Evolutionary conservation across 1,140 invertebrate genomes (phyloP), one percentile per base, ranked within the genome.

Genomic region (Eumaeus atala): DNA sequence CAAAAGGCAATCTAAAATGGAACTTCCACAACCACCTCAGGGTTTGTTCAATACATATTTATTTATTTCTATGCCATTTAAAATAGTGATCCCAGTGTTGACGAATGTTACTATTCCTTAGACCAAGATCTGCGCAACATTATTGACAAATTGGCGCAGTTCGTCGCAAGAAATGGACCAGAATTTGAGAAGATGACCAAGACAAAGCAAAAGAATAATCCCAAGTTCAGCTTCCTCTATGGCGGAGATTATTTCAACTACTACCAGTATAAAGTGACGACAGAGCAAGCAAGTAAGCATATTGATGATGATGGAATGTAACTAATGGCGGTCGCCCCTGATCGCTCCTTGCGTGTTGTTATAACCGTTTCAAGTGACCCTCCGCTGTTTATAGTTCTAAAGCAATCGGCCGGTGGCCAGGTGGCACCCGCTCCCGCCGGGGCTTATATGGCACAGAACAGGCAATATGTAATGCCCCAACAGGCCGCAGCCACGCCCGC

Each of bases 161-260:
- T 99, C 92, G 98, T 99, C 53, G 97, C 97, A 59, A 90, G 97
- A 79, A 99, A 99, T 94, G 98, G 98, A 14, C 96, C 96, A 1
- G 97, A 98, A 82, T 99, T 99, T 89, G 98, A 99, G 89, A 92
- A 95, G 77, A 98, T 98, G 93, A 98, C 97, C 47, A 98, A 98
- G 90, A 96, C 95, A 72, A 98, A 99, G 88, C 97, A 99, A 86
- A 95, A 96, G 84, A 95, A 97, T 72, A 99, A 99, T 87, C 96
- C 96, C 10, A 97, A 97, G 78, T 99, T 99, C 89, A 92, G 93
- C 63, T 99, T 99, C 88, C 89, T 99, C 35, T 99, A 97, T 90
- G 97, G 97, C 64, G 97, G 97, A 48, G 96, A 98, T 75, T 93
- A 93, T 87, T 97, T 94, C 88, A 95, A 95, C 84, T 99, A 99